Evolutionary conservation across 1,140 invertebrate species (phyloP), one percentile per base, ranked within the genome.

Genomic region (Geopemphigus sp.): DNA sequence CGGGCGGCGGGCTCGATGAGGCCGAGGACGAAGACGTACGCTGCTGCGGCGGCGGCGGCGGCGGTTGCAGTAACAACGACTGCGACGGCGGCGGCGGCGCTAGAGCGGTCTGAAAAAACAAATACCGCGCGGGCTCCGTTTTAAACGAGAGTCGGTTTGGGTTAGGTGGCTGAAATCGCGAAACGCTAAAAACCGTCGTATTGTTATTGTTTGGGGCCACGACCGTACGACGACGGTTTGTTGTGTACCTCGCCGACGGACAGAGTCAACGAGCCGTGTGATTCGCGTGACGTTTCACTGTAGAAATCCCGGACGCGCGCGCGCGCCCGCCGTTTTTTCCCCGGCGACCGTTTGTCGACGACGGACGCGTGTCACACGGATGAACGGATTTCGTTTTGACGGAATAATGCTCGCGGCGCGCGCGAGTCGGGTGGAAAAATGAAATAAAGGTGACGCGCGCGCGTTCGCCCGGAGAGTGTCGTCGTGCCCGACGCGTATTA

Each of bases 361-460:
- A 12, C n/a, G 12, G 45, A 53, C 47, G 56, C 29, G 54, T 22
- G 73, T 76, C 56, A 76, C 57, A 76, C 73, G 73, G 73, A 76
- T 76, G 56, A 61, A 47, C 57, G 73, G 56, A 76, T 76, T 61
- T 61, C 47, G 73, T 76, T 76, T 76, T 76, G 73, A 76, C 73
- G 56, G 24, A 76, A 76, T 39, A 76, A 76, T 57, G n/a, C n/a
- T n/a, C n/a, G n/a, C n/a, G n/a, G n/a, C n/a, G n/a, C n/a, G n/a
- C n/a, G n/a, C n/a, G n/a, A n/a, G n/a, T n/a, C n/a, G 32, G 32
- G 32, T 39, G 32, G 32, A 39, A 39, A 39, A 4, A 39, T 39
- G 8, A 39, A n/a, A n/a, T n/a, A n/a, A n/a, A n/a, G n/a, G n/a
- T n/a, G n/a, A n/a, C n/a, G n/a, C n/a, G n/a, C n/a, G n/a, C n/a